phyloP scores from a whole-genome alignment of 1,140 invertebrate species.

The Drosophila serrata region DNA sequence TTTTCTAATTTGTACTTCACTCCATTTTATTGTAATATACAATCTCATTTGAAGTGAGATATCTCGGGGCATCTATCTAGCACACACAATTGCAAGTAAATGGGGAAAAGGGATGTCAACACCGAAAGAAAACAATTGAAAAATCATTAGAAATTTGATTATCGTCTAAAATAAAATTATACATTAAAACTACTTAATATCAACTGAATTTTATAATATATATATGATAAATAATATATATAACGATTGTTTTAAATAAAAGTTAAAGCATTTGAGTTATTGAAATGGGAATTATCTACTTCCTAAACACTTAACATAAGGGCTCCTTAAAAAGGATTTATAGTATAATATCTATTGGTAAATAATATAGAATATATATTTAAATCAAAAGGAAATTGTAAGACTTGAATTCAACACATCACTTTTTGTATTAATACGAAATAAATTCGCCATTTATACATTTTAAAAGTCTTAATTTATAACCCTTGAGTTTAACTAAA shows the following conservation, averaged over 20 bases:
- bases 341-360: not conserved
- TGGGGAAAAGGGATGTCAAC: not conserved
- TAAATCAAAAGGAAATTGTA: not conserved
- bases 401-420: too few species aligned
- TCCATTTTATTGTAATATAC: slow-evolving; percentile 84
- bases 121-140: not conserved
- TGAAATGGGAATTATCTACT: not conserved
- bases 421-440: not conserved
- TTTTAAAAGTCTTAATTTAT: not conserved
- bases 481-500: accelerated
- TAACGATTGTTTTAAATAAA: too few species aligned
- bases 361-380: too few species aligned
- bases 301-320: not conserved
- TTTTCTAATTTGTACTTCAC: slow-evolving; percentile 85
- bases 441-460: not conserved
- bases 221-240: not conserved
- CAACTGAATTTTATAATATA: not conserved
- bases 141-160: too few species aligned
- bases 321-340: not conserved
- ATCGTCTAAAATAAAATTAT: too few species aligned
- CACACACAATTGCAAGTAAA: slow-evolving; percentile 21
- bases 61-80: slow-evolving; percentile 61
- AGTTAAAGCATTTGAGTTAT: not conserved
- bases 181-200: too few species aligned
- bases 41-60: slow-evolving; percentile 76